Base-by-base conservation (phyloP, 2,113 vertebrate genomes). In the Colossoma macropomum region DNA sequence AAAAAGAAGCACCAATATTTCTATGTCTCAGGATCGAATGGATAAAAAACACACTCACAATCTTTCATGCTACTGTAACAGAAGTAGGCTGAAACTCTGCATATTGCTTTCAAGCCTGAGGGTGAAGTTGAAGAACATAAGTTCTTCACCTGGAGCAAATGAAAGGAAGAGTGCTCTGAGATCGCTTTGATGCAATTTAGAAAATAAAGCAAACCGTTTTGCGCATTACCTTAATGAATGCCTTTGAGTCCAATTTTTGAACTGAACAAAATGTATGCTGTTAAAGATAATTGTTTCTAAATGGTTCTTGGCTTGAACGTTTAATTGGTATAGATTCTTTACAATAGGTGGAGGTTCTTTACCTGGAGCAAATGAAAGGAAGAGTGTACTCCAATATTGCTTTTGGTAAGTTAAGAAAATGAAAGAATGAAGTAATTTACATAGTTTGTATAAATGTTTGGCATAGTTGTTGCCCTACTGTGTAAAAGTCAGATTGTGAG, bases 1-100 rank as follows among this genome's bases (percentile, higher is more conserved):
- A 83, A 50, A 77, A 74, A 88, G 75, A 73, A 86, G 68, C 82
- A 83, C 70, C 80, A 68, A 85, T 89, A 84, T 82, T n/a, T 73
- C 68, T 16, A 25, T 75, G 38, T 75, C 41, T 54, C 59, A 16
- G 27, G 71, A 83, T 25, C 23, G 13, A 75, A 21, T 45, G 25
- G 30, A 80, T 63, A 72, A 56, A 54, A 27, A 38, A 54, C 7
- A 71, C 66, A 77, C 50, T 75, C 32, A 30, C 63, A 63, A n/a
- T 32, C 50, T 70, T 41, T 69, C 62, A 70, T 38, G 30, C 25
- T 45, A 30, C 34, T 41, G 65, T 54, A 75, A 48, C 25, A 6
- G n/a, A 28, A n/a, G 45, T 32, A 75, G 28, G 28, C 76, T 65
- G 63, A 52, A 65, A 60, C 45, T 38, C 17, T 78, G 56, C 38